Evolutionary conservation across 1,140 invertebrate genomes (phyloP).

Genomic region (Sesamia nonagrioides): DNA sequence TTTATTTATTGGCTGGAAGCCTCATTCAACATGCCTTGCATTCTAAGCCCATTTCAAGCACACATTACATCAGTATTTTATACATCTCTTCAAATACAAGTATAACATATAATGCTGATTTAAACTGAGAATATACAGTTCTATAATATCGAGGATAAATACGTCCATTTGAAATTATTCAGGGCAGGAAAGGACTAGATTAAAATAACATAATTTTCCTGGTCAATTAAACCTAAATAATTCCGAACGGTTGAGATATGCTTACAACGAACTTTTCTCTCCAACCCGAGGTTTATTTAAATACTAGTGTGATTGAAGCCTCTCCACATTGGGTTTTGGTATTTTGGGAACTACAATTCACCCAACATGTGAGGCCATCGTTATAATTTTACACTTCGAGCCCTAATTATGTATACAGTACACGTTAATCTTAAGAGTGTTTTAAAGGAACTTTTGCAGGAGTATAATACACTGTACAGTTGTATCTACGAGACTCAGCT

Average conservation of each 20-base stretch:
- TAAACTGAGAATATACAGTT: slow-evolving; percentile 35
- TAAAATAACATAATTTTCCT: slow-evolving; percentile 41
- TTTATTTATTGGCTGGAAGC: slow-evolving; percentile 33
- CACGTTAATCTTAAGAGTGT: slow-evolving; percentile 36
- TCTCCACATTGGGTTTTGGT: not conserved
- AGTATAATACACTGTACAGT: slow-evolving; percentile 58
- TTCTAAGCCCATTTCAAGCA: slow-evolving; percentile 24
- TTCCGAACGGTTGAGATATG: slow-evolving; percentile 42
- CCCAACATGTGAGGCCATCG: not conserved
- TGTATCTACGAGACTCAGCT: slow-evolving; percentile 66
- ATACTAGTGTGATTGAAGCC: not conserved
- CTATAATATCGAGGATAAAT: slow-evolving; percentile 37
- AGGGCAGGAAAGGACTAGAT: slow-evolving; percentile 45
- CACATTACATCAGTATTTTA: slow-evolving; percentile 22
- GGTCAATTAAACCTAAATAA: slow-evolving; percentile 25
- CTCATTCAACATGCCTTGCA: slow-evolving; percentile 18
- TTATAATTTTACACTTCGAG: slow-evolving; percentile 14
- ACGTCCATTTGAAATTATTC: slow-evolving; percentile 41
- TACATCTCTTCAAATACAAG: slow-evolving; percentile 19
- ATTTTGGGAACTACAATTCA: not conserved
- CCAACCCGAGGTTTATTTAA: not conserved
- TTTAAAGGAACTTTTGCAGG: slow-evolving; percentile 66
- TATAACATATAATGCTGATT: slow-evolving; percentile 20
- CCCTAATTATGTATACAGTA: slow-evolving; percentile 18
- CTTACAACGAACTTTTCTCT: slow-evolving; percentile 16